Conservation (phyloP, 2,888 invertebrate species). For the Eupithecia pulchellata region DNA sequence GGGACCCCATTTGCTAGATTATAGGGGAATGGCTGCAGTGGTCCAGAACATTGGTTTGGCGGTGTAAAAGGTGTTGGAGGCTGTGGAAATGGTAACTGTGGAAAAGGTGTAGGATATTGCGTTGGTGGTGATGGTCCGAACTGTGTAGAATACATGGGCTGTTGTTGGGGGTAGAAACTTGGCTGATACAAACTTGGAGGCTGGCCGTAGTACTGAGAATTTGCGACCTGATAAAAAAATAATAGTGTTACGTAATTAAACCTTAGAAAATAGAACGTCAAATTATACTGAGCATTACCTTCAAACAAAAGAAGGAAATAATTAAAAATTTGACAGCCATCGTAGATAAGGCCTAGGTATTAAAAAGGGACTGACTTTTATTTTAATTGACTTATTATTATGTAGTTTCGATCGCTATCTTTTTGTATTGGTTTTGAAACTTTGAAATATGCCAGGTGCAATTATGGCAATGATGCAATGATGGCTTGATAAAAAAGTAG, state of each 20-base stretch:
- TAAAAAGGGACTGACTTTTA: slow-evolving; percentile 15
- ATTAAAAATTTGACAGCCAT: slow-evolving; percentile 30
- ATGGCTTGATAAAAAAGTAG: slow-evolving; percentile 1
- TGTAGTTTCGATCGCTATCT: slow-evolving; percentile 26
- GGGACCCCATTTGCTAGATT: neutral
- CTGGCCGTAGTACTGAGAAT: slow-evolving; percentile 33
- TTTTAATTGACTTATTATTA: slow-evolving; percentile 13
- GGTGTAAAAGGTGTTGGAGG: neutral
- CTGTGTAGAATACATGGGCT: slow-evolving; percentile 19
- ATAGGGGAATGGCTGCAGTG: slow-evolving; percentile 7
- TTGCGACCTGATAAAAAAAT: slow-evolving; percentile 32
- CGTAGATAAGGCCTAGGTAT: slow-evolving; percentile 5
- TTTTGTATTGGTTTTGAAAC: slow-evolving; percentile 29
- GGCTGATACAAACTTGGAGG: slow-evolving; percentile 23
- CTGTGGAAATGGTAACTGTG: neutral
- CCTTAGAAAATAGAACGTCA: too few relatives aligned
- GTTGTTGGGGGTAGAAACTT: slow-evolving; percentile 6
- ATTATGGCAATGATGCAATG: slow-evolving; percentile 18
- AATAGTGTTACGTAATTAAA: neutral
- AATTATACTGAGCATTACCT: slow-evolving; percentile 26
- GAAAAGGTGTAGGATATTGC: neutral
- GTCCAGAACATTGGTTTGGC: neutral
- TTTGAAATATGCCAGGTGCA: slow-evolving; percentile 22
- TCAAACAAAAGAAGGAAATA: slow-evolving; percentile 17
- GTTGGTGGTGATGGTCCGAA: neutral